Base-by-base conservation (phyloP, 1,140 invertebrate species). In the Euura saliciscinereae region DNA sequence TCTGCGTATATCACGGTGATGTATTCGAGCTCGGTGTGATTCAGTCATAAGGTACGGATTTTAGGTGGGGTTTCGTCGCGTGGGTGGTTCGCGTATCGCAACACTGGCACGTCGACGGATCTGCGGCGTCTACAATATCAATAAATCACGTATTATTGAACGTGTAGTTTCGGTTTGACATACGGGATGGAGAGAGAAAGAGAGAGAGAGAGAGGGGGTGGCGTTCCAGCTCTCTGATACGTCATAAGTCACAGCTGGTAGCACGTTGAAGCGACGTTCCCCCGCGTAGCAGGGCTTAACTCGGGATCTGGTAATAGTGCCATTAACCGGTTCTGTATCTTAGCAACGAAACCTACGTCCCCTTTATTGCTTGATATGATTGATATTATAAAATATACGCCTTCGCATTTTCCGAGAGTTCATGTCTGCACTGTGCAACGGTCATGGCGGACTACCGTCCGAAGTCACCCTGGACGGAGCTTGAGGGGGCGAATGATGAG, bases 231-330 rank as follows among this genome's bases (percentile, higher is more conserved):
- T 68, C 73, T 67, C 78, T 82, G 81, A 83, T 84, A 83, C 78
- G 82, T 83, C 80, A 84, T 84, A 84, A 84, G 82, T 84, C 82
- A 84, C 81, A 84, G 82, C 77, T 82, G 82, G 82, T 84, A 83
- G 82, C 82, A 84, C 82, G 76, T 80, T 84, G 82, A 80, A 77
- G 80, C 80, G 82, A 84, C 82, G 78, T 82, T 59, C 51, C 51
- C 66, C 73, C 28, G 28, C 73, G 73, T 70, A 71, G 74, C 51
- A 64, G 65, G 13, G 70, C 66, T 51, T 51, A 65, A 66, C 64
- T 59, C 68, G 71, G 74, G 71, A 28, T 72, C 72, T 65, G 70
- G 78, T 82, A 81, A 82, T 79, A 82, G 80, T 76, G 74, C 79
- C 80, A 84, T 83, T 84, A 84, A 82, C 82, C 76, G 77, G 74